Evolutionary conservation across 2,888 invertebrate species (phyloP).

Genomic region (Stenurella melanura): DNA sequence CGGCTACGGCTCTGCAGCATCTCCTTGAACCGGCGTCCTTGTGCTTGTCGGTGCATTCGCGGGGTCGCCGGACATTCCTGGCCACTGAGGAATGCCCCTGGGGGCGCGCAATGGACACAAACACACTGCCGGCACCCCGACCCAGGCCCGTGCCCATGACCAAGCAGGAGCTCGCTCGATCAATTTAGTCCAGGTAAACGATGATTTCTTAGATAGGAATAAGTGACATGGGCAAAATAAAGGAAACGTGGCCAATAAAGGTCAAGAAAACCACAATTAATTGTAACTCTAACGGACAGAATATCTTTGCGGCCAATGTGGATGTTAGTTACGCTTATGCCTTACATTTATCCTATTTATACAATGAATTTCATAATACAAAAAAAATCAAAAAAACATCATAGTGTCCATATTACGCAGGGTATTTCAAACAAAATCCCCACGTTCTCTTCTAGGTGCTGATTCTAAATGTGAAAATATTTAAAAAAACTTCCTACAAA

Average conservation of each 20-base stretch:
- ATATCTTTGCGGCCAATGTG: no score
- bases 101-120: slow-evolving; percentile 69
- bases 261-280: no score
- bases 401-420: no score
- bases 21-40: slow-evolving; percentile 52
- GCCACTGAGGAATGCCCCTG: slow-evolving; percentile 69
- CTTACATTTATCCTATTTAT: no score
- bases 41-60: slow-evolving; percentile 37
- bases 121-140: slow-evolving; percentile 66
- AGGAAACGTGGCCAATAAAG: background rate
- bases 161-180: slow-evolving; percentile 15
- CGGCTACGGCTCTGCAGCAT: slow-evolving; percentile 23
- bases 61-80: slow-evolving; percentile 69
- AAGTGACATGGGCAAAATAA: background rate
- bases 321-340: no score
- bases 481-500: no score
- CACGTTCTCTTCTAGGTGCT: no score
- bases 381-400: no score
- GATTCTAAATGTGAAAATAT: no score
- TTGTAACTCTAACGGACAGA: no score
- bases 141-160: slow-evolving; percentile 9
- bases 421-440: no score
- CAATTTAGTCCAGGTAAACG: slow-evolving; percentile 18
- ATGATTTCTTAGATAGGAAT: background rate
- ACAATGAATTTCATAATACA: no score